These are phyloP conservation scores for Melanostoma mellinum DNA, from an alignment of 2,888 invertebrate genomes.

Conservation along the genomic window DNA sequence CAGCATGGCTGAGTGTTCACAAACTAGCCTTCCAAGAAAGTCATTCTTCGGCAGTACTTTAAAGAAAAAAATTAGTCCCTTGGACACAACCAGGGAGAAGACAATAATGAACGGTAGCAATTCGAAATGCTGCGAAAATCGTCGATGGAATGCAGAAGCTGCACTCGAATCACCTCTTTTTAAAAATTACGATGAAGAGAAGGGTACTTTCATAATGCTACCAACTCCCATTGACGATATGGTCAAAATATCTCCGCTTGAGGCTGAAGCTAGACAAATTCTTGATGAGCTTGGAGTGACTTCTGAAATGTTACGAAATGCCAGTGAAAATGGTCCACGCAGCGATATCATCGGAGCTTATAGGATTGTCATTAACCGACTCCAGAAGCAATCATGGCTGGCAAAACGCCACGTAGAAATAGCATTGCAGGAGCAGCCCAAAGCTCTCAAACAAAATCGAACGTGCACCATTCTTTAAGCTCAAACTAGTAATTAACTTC, in stretches of 20 bases:
- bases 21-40: constrained; percentile 76
- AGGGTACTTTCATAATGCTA: constrained; percentile 82
- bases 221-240: constrained; percentile 81
- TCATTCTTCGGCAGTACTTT: constrained; percentile 80
- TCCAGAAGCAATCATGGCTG: constrained; percentile 82
- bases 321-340: constrained; percentile 84
- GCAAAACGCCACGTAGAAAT: constrained; percentile 80
- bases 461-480: constrained; percentile 64
- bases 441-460: constrained; percentile 71
- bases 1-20: constrained; percentile 74
- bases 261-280: constrained; percentile 83
- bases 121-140: constrained; percentile 61
- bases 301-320: constrained; percentile 84
- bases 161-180: constrained; percentile 79
- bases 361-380: constrained; percentile 86
- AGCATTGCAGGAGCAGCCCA: constrained; percentile 80
- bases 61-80: constrained; percentile 81
- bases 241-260: constrained; percentile 80
- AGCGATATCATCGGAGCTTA: constrained; percentile 88
- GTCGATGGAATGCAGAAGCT: constrained; percentile 78
- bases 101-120: constrained; percentile 76
- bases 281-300: constrained; percentile 85
- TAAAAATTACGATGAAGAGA: constrained; percentile 82
- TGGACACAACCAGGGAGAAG: constrained; percentile 79
- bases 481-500: background rate